These are phyloP conservation scores for Pipistrellus nathusii DNA, from an alignment of 2,797 vertebrate genomes.

Conservation along the genomic window DNA sequence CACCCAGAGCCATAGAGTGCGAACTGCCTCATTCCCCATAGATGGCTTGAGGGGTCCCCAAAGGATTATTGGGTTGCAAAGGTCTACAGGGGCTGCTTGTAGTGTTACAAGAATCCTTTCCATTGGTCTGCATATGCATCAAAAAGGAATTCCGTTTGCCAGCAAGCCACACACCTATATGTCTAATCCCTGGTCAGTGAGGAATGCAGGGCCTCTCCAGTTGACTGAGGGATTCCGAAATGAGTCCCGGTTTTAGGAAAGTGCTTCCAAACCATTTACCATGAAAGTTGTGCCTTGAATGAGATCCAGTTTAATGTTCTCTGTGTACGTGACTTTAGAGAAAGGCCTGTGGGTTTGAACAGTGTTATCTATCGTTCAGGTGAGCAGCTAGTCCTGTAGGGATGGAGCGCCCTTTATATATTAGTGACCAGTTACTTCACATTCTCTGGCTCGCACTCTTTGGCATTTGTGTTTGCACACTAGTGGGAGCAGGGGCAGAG, in stretches of 20 bases:
- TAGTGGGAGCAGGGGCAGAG: background rate
- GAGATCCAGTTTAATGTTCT: background rate
- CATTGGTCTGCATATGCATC: background rate
- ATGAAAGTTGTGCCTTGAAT: background rate
- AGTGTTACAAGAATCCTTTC: conserved; percentile 45
- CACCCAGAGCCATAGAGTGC: background rate
- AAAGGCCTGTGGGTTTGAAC: background rate
- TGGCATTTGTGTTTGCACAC: conserved; percentile 79
- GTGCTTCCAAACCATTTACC: conserved; percentile 31
- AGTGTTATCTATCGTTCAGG: background rate
- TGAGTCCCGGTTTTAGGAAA: conserved; percentile 41
- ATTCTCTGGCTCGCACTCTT: conserved; percentile 72
- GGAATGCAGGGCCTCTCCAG: background rate
- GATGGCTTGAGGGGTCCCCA: background rate
- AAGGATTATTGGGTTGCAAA: background rate
- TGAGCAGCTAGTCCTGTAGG: background rate
- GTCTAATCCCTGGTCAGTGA: background rate
- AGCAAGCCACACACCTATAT: background rate
- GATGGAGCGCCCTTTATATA: background rate
- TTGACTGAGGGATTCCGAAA: conserved; percentile 52
- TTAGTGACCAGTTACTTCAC: background rate
- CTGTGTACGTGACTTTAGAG: background rate
- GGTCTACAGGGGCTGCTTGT: background rate
- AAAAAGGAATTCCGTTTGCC: conserved; percentile 38
- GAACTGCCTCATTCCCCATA: background rate